phyloP scores from a whole-genome alignment of 2,113 vertebrate species.

The Gnathonemus longibarbis region DNA sequence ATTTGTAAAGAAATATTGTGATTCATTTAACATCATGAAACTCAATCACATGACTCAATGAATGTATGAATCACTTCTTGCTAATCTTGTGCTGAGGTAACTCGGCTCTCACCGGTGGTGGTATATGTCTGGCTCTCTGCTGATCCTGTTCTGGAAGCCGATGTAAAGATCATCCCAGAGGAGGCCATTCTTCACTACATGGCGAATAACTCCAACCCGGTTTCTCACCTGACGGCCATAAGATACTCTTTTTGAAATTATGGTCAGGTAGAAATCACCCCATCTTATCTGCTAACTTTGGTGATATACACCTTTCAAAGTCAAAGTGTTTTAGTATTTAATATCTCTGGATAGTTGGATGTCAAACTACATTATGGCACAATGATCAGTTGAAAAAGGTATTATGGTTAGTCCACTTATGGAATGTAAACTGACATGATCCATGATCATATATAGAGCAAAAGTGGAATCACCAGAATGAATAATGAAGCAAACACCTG shows the following conservation, averaged over 20 bases:
- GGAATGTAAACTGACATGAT: neutral
- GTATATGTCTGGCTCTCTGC: constrained; percentile 65
- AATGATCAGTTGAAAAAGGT: neutral
- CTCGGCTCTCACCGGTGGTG: constrained; percentile 57
- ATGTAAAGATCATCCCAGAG: constrained; percentile 74
- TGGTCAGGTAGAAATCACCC: neutral
- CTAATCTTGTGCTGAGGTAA: neutral
- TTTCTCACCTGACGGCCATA: constrained; percentile 50
- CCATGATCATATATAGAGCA: neutral
- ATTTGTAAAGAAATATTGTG: neutral
- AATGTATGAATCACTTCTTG: neutral
- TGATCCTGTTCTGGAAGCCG: constrained; percentile 69
- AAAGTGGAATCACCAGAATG: neutral
- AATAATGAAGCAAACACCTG: neutral
- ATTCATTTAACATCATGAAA: neutral
- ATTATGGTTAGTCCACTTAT: neutral
- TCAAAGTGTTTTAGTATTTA: neutral
- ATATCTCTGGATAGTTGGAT: neutral
- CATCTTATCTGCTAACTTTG: neutral
- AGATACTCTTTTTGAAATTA: neutral
- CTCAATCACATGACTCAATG: neutral
- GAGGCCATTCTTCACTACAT: constrained; percentile 57
- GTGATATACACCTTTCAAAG: neutral
- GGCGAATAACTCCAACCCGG: constrained; percentile 60
- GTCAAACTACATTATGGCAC: neutral